phyloP scores from a whole-genome alignment of 2,113 vertebrate species.

The Neotragus moschatus region DNA sequence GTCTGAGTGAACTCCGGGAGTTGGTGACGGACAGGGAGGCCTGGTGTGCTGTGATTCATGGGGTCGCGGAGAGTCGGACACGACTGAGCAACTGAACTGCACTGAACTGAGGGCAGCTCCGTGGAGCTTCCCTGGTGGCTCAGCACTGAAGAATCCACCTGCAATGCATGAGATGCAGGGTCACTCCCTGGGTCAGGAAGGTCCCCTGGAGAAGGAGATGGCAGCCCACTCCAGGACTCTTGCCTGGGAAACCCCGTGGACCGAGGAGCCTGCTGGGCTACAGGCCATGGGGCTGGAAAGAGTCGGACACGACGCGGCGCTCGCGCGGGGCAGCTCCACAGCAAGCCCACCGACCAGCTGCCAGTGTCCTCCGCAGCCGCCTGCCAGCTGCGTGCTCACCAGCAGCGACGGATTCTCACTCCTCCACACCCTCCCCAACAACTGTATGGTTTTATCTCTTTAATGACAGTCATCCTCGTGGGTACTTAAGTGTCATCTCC shows the following conservation, averaged over 20 bases:
- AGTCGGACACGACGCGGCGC: rapidly evolving
- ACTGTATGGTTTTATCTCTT: neutral
- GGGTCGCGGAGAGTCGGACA: too few relatives aligned
- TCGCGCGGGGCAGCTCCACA: rapidly evolving
- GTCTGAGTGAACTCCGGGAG: too few relatives aligned
- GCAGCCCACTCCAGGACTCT: neutral
- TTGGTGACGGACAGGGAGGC: too few relatives aligned
- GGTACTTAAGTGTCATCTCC: neutral
- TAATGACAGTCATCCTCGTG: neutral
- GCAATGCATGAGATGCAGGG: neutral
- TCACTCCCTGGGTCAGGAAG: neutral
- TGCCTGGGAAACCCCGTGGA: neutral
- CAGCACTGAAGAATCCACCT: neutral
- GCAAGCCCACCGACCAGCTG: rapidly evolving
- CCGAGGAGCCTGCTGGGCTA: neutral
- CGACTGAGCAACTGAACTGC: too few relatives aligned
- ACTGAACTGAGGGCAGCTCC: neutral
- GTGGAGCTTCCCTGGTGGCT: neutral
- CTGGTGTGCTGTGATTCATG: too few relatives aligned
- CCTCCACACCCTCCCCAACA: neutral
- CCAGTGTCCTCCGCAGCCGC: too few relatives aligned
- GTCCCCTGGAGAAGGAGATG: neutral
- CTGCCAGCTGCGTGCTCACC: neutral
- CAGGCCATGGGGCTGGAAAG: neutral
- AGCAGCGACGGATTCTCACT: neutral